Evolutionary conservation across 2,113 vertebrate species (phyloP).

Genomic region (Lophius piscatorius): DNA sequence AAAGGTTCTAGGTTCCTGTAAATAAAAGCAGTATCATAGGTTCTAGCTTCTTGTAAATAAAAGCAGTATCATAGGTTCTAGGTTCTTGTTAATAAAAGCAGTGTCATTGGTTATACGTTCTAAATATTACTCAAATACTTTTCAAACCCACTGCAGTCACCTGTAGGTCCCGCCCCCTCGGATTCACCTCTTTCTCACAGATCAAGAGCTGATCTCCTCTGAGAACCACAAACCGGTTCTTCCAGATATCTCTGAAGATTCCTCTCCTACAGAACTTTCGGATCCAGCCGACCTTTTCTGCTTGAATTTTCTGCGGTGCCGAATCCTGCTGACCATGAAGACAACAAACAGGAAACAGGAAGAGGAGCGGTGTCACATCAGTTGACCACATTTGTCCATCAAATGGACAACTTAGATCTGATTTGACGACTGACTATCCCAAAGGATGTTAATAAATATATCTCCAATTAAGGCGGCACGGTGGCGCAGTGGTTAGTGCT

Average conservation of each 20-base stretch:
- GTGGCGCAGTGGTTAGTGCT: no score
- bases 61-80: no score
- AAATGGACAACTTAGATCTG: not conserved
- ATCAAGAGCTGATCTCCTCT: slow-evolving; percentile 92
- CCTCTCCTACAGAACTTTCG: slow-evolving; percentile 94
- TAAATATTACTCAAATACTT: no score
- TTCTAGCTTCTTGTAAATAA: no score
- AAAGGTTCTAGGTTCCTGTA: no score
- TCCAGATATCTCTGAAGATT: slow-evolving; percentile 98
- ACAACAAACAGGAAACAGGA: slow-evolving; percentile 23
- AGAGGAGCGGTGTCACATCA: not conserved
- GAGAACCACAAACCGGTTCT: slow-evolving; percentile 91
- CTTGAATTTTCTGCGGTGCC: slow-evolving; percentile 76
- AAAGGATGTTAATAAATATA: no score
- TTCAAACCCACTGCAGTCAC: no score
- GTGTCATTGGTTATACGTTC: no score
- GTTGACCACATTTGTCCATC: not conserved
- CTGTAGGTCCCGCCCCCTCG: slow-evolving; percentile 1
- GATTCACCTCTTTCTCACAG: slow-evolving; percentile 92
- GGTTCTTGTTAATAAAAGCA: no score
- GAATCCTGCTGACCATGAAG: slow-evolving; percentile 84
- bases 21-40: no score
- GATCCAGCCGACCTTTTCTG: slow-evolving; percentile 95
- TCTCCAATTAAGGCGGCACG: no score
- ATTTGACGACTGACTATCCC: not conserved